Base-by-base conservation (phyloP, 1,140 invertebrate species). In the Andricus grossulariae region DNA sequence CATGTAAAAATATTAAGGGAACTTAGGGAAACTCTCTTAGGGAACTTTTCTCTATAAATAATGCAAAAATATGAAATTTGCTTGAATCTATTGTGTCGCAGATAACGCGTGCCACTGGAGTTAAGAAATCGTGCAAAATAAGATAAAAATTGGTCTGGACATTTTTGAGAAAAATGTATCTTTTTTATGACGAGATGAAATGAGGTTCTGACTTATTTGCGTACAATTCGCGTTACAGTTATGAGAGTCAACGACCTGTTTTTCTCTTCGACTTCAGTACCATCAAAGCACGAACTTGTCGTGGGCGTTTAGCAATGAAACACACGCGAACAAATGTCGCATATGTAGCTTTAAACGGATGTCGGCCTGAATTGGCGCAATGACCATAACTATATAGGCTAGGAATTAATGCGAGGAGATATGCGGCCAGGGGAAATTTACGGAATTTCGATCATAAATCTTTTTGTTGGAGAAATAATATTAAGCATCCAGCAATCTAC, bases 281-380 rank as follows among this genome's bases (percentile, higher is more conserved):
- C 25, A 66, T 39, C 25, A 66, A 66, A 66, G 60, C 60, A 66
- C 60, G 60, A 66, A 39, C 21, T 32, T 66, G 60, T 32, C 39
- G 60, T 66, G 60, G 60, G 60, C 60, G 60, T 66, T 66, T 39
- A 15, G 60, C 32, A 66, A 66, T 66, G 32, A 66, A 66, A 66
- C 60, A 84, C 83, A 78, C 71, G 77, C 77, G 71, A 81, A 76
- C 72, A 72, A 79, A 74, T 84, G 82, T 83, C 81, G 82, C 60
- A 66, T 66, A 25, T 66, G 8, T 39, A n/a, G 25, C 15, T 39
- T 66, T 80, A 72, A 78, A 85, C 85, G 84, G 82, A 86, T 85
- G 85, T 84, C 73, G 75, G 74, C 73, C 70, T 83, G 80, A 86
- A 86, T 85, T 85, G 84, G 73, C 84, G 76, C 76, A 84, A 86